These are phyloP conservation scores for Pedetes capensis DNA, from an alignment of 2,113 vertebrate species.

Conservation along the genomic window DNA sequence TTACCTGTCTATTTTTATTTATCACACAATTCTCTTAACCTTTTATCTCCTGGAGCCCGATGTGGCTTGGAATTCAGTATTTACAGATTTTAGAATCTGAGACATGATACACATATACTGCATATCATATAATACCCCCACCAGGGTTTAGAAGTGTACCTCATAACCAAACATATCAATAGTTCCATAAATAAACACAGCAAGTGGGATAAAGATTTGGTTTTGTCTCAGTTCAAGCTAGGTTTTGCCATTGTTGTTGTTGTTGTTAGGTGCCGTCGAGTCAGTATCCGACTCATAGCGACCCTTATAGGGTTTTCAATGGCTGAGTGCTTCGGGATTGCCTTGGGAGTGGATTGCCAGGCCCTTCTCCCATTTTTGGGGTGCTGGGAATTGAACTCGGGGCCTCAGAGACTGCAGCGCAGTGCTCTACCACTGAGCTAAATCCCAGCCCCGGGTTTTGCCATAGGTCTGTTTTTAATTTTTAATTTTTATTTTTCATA, in stretches of 20 bases:
- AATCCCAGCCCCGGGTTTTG: no score
- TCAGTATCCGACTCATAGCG: no score
- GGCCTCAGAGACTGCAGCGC: no score
- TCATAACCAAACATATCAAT: neutral
- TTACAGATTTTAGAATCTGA: conserved; percentile 34
- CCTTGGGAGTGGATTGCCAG: no score
- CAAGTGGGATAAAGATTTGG: neutral
- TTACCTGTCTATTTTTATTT: neutral
- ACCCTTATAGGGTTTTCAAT: no score
- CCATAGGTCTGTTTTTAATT: neutral
- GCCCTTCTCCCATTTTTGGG: no score
- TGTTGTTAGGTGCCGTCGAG: no score
- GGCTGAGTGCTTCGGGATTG: no score
- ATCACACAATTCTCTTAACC: conserved; percentile 14
- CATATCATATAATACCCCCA: neutral
- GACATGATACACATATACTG: neutral
- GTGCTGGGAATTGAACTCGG: no score
- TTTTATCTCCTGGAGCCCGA: neutral
- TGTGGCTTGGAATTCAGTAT: neutral
- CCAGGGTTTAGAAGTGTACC: neutral
- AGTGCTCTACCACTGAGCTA: no score
- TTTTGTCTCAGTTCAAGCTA: neutral
- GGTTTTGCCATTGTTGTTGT: neutral
- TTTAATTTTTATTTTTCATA: no score
- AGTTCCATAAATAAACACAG: neutral